phyloP scores from a whole-genome alignment of 1,140 invertebrate species.

The Brachionus paranguensis region DNA sequence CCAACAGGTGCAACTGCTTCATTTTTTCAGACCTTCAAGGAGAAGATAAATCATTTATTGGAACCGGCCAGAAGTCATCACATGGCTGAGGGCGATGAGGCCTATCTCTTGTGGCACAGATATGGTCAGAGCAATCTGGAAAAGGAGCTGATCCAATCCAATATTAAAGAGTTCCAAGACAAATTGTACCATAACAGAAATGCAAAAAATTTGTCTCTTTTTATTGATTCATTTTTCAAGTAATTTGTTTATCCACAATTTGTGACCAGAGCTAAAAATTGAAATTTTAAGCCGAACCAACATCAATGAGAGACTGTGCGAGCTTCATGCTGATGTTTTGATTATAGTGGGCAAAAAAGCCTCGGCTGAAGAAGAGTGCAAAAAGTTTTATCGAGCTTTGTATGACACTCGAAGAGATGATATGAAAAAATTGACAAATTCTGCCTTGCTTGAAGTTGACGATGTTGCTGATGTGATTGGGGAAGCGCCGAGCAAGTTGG shows the following conservation, averaged over 20 bases:
- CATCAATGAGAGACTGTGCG: neutral
- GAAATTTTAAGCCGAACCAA: neutral
- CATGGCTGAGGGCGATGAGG: neutral
- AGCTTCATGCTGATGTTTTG: conserved; percentile 5
- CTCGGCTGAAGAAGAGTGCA: neutral
- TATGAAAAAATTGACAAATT: conserved; percentile 24
- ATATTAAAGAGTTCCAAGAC: neutral
- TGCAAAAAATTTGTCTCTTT: conserved; percentile 40
- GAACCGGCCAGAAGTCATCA: neutral
- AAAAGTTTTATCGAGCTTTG: conserved; percentile 21
- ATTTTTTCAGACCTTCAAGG: conserved; percentile 77
- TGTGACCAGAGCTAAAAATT: neutral
- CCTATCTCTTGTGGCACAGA: conserved; percentile 43
- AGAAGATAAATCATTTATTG: conserved; percentile 59
- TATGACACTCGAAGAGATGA: neutral
- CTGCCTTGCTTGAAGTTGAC: conserved; percentile 33
- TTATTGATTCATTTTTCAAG: conserved; percentile 41
- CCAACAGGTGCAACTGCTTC: conserved; percentile 78
- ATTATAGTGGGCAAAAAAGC: conserved; percentile 36
- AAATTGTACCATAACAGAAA: neutral
- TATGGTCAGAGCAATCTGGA: conserved; percentile 45
- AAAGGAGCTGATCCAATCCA: neutral
- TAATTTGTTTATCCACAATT: neutral
- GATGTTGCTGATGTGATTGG: conserved; percentile 28
- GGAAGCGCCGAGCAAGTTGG: conserved; percentile 15